These are phyloP conservation scores for Drosophila subquinaria DNA, from an alignment of 2,888 invertebrate species.

Conservation along the genomic window DNA sequence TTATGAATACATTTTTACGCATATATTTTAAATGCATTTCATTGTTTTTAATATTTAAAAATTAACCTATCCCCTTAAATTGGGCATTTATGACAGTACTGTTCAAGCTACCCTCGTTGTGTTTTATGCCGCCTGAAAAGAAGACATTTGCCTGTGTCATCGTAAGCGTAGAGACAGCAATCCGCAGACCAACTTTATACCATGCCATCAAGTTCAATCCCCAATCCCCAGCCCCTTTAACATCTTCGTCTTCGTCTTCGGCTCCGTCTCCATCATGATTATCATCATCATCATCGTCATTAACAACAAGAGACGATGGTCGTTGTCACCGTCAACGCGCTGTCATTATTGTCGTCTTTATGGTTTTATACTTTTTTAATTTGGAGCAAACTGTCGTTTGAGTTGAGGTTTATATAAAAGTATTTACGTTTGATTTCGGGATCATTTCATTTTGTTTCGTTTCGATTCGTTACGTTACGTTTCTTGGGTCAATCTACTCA, in stretches of 20 bases:
- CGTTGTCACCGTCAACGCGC: constrained; percentile 81
- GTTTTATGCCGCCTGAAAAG: constrained; percentile 56
- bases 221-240: constrained; percentile 38
- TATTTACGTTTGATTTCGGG: constrained; percentile 35
- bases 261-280: constrained; percentile 9
- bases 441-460: constrained; percentile 24
- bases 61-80: background rate
- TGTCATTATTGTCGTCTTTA: constrained; percentile 83
- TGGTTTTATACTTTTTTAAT: constrained; percentile 82
- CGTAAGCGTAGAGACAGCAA: constrained; percentile 51
- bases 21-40: too few species aligned
- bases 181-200: constrained; percentile 27
- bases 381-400: constrained; percentile 79
- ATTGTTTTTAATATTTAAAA: too few species aligned
- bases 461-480: constrained; percentile 22
- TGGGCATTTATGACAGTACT: background rate
- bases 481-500: constrained; percentile 21
- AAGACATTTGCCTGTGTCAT: constrained; percentile 81
- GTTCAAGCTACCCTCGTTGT: constrained; percentile 46
- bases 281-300: constrained; percentile 31
- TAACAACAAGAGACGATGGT: constrained; percentile 61
- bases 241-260: constrained; percentile 15
- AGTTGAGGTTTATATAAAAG: constrained; percentile 45
- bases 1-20: too few species aligned
- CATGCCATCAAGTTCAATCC: constrained; percentile 20